A percentile compares a stretch with the other conserved stretches of the same genome.
These are phyloP conservation scores for Scolanthus callimorphus DNA, from an alignment of 92 coral and sea anemone species.

Conservation along the genomic window DNA sequence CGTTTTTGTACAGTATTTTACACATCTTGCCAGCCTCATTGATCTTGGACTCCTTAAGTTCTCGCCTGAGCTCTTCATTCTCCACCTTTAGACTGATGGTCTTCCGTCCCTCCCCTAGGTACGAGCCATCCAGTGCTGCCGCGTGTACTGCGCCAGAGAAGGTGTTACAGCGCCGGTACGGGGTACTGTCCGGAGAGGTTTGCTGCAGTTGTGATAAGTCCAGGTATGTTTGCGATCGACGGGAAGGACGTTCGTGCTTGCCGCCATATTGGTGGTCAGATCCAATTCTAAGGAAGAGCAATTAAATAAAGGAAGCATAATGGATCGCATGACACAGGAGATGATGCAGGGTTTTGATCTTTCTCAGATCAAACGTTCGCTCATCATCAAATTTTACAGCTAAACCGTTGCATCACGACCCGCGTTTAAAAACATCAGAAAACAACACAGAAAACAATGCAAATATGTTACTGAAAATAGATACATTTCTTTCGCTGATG, in stretches of 20 bases:
- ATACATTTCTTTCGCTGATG: no score
- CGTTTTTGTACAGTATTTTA: conserved; percentile 64
- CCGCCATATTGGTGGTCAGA: neutral
- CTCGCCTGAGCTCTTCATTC: conserved; percentile 46
- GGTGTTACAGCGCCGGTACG: conserved; percentile 19
- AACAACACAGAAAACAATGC: no score
- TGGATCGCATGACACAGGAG: no score
- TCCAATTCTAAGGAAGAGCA: no score
- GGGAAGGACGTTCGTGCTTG: neutral
- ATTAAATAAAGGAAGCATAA: no score
- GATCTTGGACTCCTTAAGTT: conserved; percentile 58
- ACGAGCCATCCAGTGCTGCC: neutral
- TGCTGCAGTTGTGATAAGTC: conserved; percentile 9
- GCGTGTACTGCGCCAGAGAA: conserved; percentile 13
- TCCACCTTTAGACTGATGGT: conserved; percentile 43
- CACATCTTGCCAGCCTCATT: conserved; percentile 74
- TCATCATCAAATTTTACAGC: no score
- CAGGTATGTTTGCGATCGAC: conserved; percentile 56
- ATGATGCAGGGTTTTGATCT: no score
- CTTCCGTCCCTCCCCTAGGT: neutral
- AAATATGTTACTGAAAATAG: no score
- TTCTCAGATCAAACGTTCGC: no score
- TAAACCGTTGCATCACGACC: no score
- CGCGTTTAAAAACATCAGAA: no score
- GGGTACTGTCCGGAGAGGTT: conserved; percentile 1